Base-by-base conservation (phyloP, 2,113 vertebrate genomes). In the Etheostoma cragini region DNA sequence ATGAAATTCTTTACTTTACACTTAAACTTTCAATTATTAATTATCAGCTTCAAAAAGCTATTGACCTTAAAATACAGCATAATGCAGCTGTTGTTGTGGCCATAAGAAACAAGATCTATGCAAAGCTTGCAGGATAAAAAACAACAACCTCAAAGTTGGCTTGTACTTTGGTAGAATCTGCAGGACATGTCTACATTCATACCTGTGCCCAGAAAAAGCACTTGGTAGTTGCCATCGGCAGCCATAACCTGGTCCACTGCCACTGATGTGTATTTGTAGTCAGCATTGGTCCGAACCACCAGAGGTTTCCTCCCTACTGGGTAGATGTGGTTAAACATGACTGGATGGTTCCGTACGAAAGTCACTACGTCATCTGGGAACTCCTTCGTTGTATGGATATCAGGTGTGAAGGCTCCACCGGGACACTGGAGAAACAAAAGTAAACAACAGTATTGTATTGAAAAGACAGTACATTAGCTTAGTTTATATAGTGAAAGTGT, bases 341-440 rank as follows among this genome's bases (percentile, higher is more conserved):
- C 93, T 0, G 98, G 98, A 56, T 99, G 98, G 78, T 98, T 99
- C 71, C 98, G 94, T 24, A 98, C 97, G 56, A 99, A 99, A 72
- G 96, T 98, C 89, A 99, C 97, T 80, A 99, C 98, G 0, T 99
- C 98, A 1, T 99, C 98, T 13, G 98, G 98, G 84, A 99, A 98
- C 88, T 99, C 97, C 83, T 99, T 99, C 58, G 98, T 99, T 33
- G 97, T 97, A 53, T 94, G 80, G 83, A 97, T 95, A 53, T 97
- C 96, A 38, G 98, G 98, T 3, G 98, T 99, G 90, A 99, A 99
- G 10, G 98, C 98, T 89, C 98, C 98, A 52, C 98, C 98, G 0
- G 98, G 98, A 75, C 98, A 99, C 98, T 99, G 72, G 38, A 61
- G 19, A 83, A 8, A 63, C 47, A 72, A 10, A 52, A 4, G 46